These are phyloP conservation scores for Amphimedon queenslandica DNA, from an alignment of 37 sponge, comb jelly and placozoan genomes.

Conservation along the genomic window DNA sequence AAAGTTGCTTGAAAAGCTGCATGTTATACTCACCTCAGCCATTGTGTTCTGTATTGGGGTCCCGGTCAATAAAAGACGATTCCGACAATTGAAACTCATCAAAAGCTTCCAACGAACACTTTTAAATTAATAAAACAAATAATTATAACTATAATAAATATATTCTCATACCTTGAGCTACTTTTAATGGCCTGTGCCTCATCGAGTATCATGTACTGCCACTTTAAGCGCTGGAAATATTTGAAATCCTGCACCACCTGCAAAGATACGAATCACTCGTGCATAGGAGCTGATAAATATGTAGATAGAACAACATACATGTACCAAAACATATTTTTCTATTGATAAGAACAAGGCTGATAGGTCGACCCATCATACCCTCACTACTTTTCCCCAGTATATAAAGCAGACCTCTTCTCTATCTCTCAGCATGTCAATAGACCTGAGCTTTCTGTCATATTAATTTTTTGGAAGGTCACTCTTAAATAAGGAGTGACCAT, in stretches of 20 bases:
- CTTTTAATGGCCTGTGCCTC: conserved; percentile 98
- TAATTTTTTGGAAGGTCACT: too few relatives aligned
- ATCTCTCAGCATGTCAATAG: too few relatives aligned
- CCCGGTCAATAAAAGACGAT: conserved; percentile 88
- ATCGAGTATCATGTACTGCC: conserved; percentile 98
- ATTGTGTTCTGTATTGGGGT: conserved; percentile 97
- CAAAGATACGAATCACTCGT: background rate
- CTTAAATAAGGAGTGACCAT: too few relatives aligned
- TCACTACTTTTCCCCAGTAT: too few relatives aligned
- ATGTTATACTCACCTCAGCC: conserved; percentile 65
- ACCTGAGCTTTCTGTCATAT: too few relatives aligned
- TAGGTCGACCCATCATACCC: too few relatives aligned
- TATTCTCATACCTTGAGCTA: conserved; percentile 50
- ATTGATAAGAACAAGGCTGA: too few relatives aligned
- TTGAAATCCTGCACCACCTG: conserved; percentile 80
- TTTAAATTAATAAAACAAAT: background rate
- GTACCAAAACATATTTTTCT: too few relatives aligned
- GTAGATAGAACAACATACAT: too few relatives aligned
- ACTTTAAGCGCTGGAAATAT: conserved; percentile 88
- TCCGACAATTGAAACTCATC: conserved; percentile 90
- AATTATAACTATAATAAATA: background rate
- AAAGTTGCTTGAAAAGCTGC: background rate
- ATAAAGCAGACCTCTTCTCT: too few relatives aligned
- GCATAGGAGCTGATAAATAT: background rate
- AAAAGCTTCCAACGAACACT: conserved; percentile 88